Evolutionary conservation across 2,113 vertebrate genomes (phyloP).

Genomic region (Ammodytes marinus): DNA sequence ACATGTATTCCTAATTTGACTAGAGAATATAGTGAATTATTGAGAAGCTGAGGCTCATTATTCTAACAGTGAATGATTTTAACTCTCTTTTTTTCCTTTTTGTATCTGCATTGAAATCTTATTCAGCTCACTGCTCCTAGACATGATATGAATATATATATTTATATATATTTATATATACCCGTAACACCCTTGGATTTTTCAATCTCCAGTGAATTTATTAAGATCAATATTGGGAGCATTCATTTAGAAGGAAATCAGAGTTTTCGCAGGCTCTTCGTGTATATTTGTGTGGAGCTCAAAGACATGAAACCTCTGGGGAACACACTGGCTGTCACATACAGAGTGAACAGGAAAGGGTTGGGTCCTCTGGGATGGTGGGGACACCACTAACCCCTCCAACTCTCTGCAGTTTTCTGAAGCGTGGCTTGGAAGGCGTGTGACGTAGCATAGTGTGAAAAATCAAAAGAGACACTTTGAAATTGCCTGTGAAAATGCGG

Average conservation of each 20-base stretch:
- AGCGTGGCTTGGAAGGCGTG: conserved; percentile 4
- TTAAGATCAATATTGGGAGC: conserved; percentile 1
- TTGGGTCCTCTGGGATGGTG: conserved; percentile 17
- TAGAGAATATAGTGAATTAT: neutral
- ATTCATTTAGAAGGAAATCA: neutral
- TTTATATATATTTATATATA: too few species aligned
- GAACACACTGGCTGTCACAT: conserved; percentile 32
- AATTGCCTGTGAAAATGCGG: conserved; percentile 33
- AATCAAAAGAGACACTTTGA: conserved; percentile 41
- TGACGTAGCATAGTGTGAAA: conserved; percentile 1
- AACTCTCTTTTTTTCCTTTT: neutral
- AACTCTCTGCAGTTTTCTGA: conserved; percentile 24
- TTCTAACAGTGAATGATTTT: neutral
- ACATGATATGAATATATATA: neutral
- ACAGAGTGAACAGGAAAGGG: conserved; percentile 1
- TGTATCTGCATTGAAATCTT: neutral
- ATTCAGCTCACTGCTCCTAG: neutral
- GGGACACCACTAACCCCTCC: neutral
- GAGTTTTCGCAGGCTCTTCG: neutral
- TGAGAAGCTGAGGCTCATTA: too few species aligned
- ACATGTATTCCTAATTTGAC: neutral
- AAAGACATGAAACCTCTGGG: conserved; percentile 40
- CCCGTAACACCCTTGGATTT: neutral
- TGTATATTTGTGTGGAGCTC: conserved; percentile 32
- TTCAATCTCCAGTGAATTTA: neutral